Conservation (phyloP, 2,797 vertebrate genomes). For the Intellagama lesueurii region DNA sequence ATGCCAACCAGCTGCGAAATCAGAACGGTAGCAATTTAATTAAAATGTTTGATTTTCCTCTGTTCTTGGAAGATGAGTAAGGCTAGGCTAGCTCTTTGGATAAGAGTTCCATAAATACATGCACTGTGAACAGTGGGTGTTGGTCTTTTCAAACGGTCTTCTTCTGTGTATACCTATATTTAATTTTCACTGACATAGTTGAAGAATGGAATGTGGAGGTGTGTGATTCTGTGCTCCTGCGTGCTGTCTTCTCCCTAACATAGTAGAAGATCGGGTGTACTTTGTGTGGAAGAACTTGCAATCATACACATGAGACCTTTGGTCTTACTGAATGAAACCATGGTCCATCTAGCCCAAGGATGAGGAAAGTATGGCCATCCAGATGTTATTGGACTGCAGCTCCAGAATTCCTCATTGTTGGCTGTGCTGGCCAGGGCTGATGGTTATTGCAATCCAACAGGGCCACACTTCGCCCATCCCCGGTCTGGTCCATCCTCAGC, state of each 20-base stretch:
- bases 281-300: too few relatives aligned
- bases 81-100: not conserved
- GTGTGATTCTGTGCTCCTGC: not conserved
- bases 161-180: too few relatives aligned
- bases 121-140: not conserved
- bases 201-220: not conserved
- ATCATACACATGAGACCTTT: not conserved
- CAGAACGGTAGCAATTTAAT: slow-evolving; percentile 40
- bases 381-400: too few relatives aligned
- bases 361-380: too few relatives aligned
- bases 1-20: slow-evolving; percentile 16
- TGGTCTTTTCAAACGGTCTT: not conserved
- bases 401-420: too few relatives aligned
- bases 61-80: slow-evolving; percentile 10
- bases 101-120: rapidly evolving
- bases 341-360: not conserved
- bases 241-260: not conserved
- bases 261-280: not conserved
- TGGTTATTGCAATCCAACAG: too few relatives aligned
- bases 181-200: not conserved
- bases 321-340: not conserved
- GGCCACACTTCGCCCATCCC: too few relatives aligned
- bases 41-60: not conserved
- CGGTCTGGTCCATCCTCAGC: not conserved
- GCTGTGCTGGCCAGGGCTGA: too few relatives aligned